Base-by-base conservation (phyloP, 2,113 vertebrate genomes). In the Nesospiza acunhae region DNA sequence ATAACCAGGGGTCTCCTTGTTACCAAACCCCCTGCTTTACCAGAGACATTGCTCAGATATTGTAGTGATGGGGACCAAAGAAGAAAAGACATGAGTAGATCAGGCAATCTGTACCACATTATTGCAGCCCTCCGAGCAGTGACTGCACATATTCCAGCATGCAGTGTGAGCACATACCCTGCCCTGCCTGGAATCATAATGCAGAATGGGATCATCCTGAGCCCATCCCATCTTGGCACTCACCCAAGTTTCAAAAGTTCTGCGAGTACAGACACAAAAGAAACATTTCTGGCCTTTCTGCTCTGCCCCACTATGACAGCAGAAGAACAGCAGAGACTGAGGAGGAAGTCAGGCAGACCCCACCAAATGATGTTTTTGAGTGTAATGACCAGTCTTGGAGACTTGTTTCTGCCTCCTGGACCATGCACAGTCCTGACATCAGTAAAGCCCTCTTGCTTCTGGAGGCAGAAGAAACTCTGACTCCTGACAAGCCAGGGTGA, bases 161-260 rank as follows among this genome's bases (percentile, higher is more conserved):
- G 0, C 18, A 78, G 13, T 41, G 41, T 64, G 79, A 95, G 66
- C 2, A 0, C 64, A 64, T 92, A 87, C 26, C 6, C 84, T 90
- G 80, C 80, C 83, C 86, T 87, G 88, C 86, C 83, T 91, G 88
- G 37, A 90, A 68, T 62, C 4, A 2, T 93, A 46, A 92, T 58
- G 31, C 58, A 89, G 84, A 93, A 94, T 93, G 92, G 92, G 86
- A 95, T 95, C 94, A 95, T 95, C 86, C 77, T 2, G 37, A 93
- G 83, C 90, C 68, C 76, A 89, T 86, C 93, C 92, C 92, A 87
- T 78, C 69, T 31, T 93, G 88, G 93, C 84, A 62, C 11, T 60
- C n/a, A 69, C 73, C 86, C 93, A 97, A 87, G 53, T 70, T 73
- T 81, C 35, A 93, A 68, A 94, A 35, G 62, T 88, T 94, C 76